These are phyloP conservation scores for Mesopsocus fuscifrons DNA, from an alignment of 2,888 invertebrate species.

Conservation along the genomic window DNA sequence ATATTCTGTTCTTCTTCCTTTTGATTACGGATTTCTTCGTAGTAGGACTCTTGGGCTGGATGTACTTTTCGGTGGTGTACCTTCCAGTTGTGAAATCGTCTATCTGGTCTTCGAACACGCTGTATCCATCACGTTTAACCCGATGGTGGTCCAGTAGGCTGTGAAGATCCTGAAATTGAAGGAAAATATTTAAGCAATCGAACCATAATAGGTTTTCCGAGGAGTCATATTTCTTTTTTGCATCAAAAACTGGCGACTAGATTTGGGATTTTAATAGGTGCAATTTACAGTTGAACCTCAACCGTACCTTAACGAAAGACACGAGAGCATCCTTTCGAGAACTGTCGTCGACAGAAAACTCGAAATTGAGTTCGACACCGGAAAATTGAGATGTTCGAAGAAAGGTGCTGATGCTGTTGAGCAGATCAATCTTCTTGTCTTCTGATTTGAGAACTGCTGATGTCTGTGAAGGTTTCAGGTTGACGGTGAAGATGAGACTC, in stretches of 20 bases:
- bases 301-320: constrained; percentile 15
- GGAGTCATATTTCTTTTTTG: too few species aligned
- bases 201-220: too few species aligned
- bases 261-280: too few species aligned
- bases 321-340: constrained; percentile 14
- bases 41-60: neutral
- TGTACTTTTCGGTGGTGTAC: neutral
- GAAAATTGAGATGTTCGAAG: constrained; percentile 13
- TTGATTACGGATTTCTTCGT: neutral
- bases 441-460: constrained; percentile 14
- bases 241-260: too few species aligned
- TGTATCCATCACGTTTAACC: constrained; percentile 11
- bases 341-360: constrained; percentile 10
- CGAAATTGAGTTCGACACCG: constrained; percentile 15
- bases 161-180: neutral
- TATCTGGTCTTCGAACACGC: constrained; percentile 12
- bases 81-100: constrained; percentile 12
- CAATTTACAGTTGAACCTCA: too few species aligned
- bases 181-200: too few species aligned
- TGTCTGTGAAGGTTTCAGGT: constrained; percentile 4
- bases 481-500: neutral
- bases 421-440: constrained; percentile 12
- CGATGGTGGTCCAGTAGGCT: neutral
- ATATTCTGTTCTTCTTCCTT: neutral
- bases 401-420: constrained; percentile 11